Base-by-base conservation (phyloP, 2,113 vertebrate genomes). In the Poeciliopsis turrubarensis region DNA sequence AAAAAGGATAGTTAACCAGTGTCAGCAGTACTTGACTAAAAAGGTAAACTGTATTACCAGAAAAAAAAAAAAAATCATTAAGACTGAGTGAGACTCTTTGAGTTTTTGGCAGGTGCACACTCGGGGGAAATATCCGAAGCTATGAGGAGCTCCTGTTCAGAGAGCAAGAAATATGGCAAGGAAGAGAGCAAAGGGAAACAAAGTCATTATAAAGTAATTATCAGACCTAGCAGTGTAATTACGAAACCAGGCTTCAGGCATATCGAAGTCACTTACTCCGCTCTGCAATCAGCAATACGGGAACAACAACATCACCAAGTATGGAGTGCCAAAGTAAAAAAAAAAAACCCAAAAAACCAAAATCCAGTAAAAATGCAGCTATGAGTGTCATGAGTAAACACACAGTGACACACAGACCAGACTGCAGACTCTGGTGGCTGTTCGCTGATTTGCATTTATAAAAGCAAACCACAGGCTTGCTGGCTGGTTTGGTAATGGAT, bases 401-500 rank as follows among this genome's bases (percentile, higher is more conserved):
- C 78, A 79, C 31, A 37, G 34, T 44, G 72, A 73, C 31, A 69
- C 67, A 60, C 22, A 71, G 64, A 80, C 30, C 51, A 39, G 29
- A 11, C 17, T 62, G 84, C 63, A 84, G 83, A 83, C 79, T 88
- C 88, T 77, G 60, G 68, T 73, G 66, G 81, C 73, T 80, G 64
- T 72, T 83, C 69, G 78, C 41, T 81, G 77, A 37, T 60, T 54
- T 76, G 65, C 75, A 78, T 68, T 81, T 79, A 72, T 11, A 84
- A 83, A 86, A 44, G 51, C 64, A 75, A 88, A 89, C 88, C 86
- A 26, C 86, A 82, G 76, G 76, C 81, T 87, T 89, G 81, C 82
- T 75, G 74, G 65, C 89, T 80, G 78, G 72, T 60, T 81, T 76
- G 84, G 73, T 89, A 91, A 90, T 91, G 89, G 89, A 77, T 86